A percentile compares a stretch with the other conserved stretches of the same genome.
Evolutionary conservation across 1,140 invertebrate genomes (phyloP).

Genomic region (Caenorhabditis brenneri): DNA sequence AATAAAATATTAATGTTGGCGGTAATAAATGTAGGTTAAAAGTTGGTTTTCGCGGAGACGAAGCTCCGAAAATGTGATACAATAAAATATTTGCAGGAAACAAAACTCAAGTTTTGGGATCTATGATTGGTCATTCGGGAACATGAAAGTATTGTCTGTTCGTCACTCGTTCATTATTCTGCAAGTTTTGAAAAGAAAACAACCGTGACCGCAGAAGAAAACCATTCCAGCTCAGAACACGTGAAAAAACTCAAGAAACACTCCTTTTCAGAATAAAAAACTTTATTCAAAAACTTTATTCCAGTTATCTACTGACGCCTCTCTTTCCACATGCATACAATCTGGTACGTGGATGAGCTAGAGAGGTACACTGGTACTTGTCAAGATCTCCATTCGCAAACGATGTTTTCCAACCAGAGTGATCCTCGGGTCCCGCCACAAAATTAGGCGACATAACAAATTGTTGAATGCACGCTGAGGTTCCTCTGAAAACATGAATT

Average conservation of each 20-base stretch:
- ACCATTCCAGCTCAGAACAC: too few species aligned
- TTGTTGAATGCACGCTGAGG: not conserved
- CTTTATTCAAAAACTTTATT: too few species aligned
- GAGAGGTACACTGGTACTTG: not conserved
- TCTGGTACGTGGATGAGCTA: not conserved
- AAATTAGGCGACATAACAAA: not conserved
- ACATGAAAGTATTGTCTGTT: too few species aligned
- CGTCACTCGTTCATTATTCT: too few species aligned
- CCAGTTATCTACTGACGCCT: not conserved
- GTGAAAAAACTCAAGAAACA: too few species aligned
- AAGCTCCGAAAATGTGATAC: not conserved
- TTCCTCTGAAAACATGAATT: not conserved
- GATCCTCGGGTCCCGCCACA: not conserved
- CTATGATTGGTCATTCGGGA: too few species aligned
- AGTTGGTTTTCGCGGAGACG: not conserved
- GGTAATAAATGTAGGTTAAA: not conserved
- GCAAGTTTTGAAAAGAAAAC: too few species aligned
- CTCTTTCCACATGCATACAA: conserved; percentile 10
- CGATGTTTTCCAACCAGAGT: not conserved
- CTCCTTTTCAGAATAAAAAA: too few species aligned
- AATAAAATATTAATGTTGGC: not conserved
- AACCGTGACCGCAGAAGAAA: too few species aligned
- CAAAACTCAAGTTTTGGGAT: too few species aligned
- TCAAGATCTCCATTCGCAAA: not conserved
- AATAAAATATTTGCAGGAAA: too few species aligned